These are phyloP conservation scores for Brienomyrus brachyistius DNA, from an alignment of 2,113 vertebrate species.

Conservation along the genomic window DNA sequence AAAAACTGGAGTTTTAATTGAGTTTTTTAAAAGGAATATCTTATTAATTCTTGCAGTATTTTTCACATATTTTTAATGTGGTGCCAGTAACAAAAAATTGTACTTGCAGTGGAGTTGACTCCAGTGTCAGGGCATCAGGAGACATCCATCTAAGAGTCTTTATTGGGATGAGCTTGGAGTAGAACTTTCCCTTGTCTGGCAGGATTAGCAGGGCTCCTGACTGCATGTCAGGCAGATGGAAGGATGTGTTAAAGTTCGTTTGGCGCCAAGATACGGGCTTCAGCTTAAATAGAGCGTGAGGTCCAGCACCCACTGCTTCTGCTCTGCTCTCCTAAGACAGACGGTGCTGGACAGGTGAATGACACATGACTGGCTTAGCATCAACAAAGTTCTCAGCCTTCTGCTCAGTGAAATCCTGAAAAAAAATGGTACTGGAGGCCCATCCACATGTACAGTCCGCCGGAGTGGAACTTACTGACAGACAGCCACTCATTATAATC, in stretches of 20 bases:
- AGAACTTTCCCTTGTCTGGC: background rate
- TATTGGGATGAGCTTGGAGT: background rate
- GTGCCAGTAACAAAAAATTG: background rate
- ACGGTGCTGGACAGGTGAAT: background rate
- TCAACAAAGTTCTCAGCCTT: background rate
- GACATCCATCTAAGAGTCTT: background rate
- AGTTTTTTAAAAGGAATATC: background rate
- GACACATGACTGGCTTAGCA: background rate
- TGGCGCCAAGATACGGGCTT: background rate
- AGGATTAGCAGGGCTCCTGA: background rate
- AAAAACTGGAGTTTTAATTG: background rate
- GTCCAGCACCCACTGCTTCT: background rate
- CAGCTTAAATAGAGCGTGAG: background rate
- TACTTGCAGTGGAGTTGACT: background rate
- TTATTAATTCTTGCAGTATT: background rate
- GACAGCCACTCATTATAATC: conserved; percentile 22
- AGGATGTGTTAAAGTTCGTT: background rate
- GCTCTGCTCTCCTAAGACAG: background rate
- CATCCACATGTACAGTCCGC: background rate
- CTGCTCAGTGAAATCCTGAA: background rate
- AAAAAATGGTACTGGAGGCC: background rate
- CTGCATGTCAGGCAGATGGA: background rate
- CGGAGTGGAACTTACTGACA: conserved; percentile 15
- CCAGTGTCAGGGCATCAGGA: background rate
- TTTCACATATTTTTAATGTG: background rate